Evolutionary conservation across 2,113 vertebrate species (phyloP), one percentile per base, ranked within the genome.

Genomic region (Mungos mungo): DNA sequence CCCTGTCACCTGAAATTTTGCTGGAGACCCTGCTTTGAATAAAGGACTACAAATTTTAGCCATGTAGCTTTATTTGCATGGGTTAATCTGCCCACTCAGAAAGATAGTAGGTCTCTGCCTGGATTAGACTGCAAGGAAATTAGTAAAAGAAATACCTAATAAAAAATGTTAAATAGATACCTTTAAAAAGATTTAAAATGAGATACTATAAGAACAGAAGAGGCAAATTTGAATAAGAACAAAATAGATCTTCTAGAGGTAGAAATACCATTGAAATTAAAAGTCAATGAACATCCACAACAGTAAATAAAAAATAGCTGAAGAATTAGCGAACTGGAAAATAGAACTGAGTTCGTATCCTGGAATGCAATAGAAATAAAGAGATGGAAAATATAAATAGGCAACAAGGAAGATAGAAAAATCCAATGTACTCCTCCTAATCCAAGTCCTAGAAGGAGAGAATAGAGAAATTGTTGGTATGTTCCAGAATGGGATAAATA

Each of bases 21-120:
- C 27, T 84, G 76, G 52, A 88, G 25, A 79, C 21, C 57, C 41
- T 82, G 66, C 45, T 88, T 91, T 92, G 33, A 5, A n/a, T 68
- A 63, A 83, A 69, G 15, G n/a, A 74, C 80, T 63, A 9, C 41
- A 81, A 14, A 41, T 76, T 41, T 80, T 93, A 68, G 45, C 38
- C n/a, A 18, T 33, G 18, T 68, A 18, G 63, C 47, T 88, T 52
- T 65, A 81, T 77, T 90, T 90, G n/a, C 50, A 23, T 45, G 69
- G 52, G 12, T 83, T 96, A 81, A 92, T 77, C 90, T 90, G 65
- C 50, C 41, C 76, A 74, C 38, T 93, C 68, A 90, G 60, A 57
- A 76, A 91, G 95, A 71, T 1, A 1, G 25, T 60, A 52, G 14
- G n/a, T 69, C 54, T 71, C 29, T 52, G 47, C 54, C 23, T 35